phyloP scores from a whole-genome alignment of 2,888 invertebrate species.

The Azorinus chamasolen region DNA sequence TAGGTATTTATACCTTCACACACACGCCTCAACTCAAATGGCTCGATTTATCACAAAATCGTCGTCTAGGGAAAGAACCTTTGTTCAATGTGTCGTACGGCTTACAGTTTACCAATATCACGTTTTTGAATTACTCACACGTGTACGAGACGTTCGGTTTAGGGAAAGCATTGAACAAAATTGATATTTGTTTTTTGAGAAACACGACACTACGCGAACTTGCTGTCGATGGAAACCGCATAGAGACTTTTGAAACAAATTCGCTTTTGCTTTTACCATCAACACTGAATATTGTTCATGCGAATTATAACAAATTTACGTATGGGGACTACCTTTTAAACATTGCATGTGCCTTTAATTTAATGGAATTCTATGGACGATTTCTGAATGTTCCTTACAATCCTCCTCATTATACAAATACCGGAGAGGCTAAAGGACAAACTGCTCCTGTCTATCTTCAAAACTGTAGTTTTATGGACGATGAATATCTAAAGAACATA shows the following conservation, averaged over 20 bases:
- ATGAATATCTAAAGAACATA: background rate
- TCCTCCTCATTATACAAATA: background rate
- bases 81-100: conserved; percentile 36
- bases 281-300: conserved; percentile 8
- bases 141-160: conserved; percentile 35
- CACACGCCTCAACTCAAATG: conserved; percentile 2
- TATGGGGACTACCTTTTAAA: conserved; percentile 38
- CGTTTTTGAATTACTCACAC: conserved; percentile 28
- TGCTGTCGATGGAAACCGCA: conserved; percentile 17
- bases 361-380: conserved; percentile 8
- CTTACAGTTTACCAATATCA: conserved; percentile 35
- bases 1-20: conserved; percentile 24
- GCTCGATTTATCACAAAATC: conserved; percentile 40
- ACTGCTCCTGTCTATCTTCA: background rate
- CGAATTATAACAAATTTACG: conserved; percentile 34
- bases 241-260: conserved; percentile 27
- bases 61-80: conserved; percentile 25
- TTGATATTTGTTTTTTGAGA: conserved; percentile 40
- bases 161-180: conserved; percentile 3
- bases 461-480: background rate
- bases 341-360: conserved; percentile 15
- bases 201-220: conserved; percentile 39
- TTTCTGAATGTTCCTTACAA: conserved; percentile 11
- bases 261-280: conserved; percentile 13
- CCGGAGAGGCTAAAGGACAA: background rate